These are phyloP conservation scores for Nephrocerus scutellatus DNA, from an alignment of 2,888 invertebrate genomes.

Conservation along the genomic window DNA sequence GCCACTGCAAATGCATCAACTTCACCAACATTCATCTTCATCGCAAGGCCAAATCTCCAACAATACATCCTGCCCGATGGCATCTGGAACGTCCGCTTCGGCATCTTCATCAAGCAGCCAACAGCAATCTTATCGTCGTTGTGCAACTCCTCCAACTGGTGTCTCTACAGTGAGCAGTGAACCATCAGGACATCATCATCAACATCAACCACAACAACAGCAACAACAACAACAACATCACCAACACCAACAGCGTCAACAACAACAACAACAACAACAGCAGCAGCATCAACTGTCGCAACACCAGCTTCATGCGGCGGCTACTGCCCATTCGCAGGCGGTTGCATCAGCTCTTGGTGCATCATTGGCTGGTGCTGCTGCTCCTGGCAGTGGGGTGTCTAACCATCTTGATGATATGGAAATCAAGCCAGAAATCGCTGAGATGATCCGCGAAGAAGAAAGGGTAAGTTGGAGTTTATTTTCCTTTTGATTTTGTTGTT, in stretches of 20 bases:
- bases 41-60: constrained; percentile 15
- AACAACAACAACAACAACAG: constrained; percentile 10
- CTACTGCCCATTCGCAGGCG: constrained; percentile 38
- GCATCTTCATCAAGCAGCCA: constrained; percentile 6
- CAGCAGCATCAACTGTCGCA: constrained; percentile 6
- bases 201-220: constrained; percentile 15
- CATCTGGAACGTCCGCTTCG: constrained; percentile 8
- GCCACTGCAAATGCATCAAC: constrained; percentile 26
- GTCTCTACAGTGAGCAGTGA: too few species aligned
- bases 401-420: constrained; percentile 72
- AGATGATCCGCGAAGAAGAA: constrained; percentile 94
- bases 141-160: too few species aligned
- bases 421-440: constrained; percentile 89
- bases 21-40: constrained; percentile 22
- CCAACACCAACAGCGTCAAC: background rate
- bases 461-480: constrained; percentile 64
- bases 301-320: constrained; percentile 36
- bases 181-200: too few species aligned
- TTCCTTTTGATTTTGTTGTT: background rate
- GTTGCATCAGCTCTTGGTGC: constrained; percentile 41
- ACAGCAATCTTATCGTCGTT: too few species aligned
- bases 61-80: constrained; percentile 2
- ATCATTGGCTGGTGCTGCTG: constrained; percentile 36
- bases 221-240: constrained; percentile 17
- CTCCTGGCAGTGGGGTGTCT: constrained; percentile 39